These are phyloP conservation scores for Ypsolopha scabrella DNA, from an alignment of 2,888 invertebrate species.

Conservation along the genomic window DNA sequence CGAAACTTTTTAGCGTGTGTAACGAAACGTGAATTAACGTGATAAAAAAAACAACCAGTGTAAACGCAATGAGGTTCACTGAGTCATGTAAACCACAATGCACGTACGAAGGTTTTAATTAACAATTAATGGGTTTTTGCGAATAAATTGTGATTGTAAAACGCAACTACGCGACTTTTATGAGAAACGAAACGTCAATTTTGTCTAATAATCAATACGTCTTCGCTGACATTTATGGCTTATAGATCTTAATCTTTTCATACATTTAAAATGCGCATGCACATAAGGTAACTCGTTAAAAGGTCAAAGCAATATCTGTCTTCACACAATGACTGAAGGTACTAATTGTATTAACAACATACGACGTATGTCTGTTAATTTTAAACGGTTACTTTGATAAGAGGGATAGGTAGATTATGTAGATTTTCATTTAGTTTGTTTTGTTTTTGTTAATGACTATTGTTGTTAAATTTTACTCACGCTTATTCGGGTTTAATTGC, in stretches of 20 bases:
- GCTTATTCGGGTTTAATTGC: neutral
- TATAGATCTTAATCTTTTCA: slow-evolving; percentile 31
- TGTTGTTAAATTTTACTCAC: slow-evolving; percentile 4
- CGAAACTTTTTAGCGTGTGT: slow-evolving; percentile 1
- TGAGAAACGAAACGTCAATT: slow-evolving; percentile 1
- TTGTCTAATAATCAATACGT: slow-evolving; percentile 30
- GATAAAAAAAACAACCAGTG: neutral
- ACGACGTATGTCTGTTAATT: slow-evolving; percentile 8
- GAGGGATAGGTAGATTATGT: slow-evolving; percentile 7
- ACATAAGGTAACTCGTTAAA: slow-evolving; percentile 9
- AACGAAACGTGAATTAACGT: neutral
- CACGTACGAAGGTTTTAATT: too few species aligned
- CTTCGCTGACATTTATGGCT: slow-evolving; percentile 33
- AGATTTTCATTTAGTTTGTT: slow-evolving; percentile 7
- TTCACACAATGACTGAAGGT: slow-evolving; percentile 11
- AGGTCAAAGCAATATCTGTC: slow-evolving; percentile 13
- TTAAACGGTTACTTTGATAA: slow-evolving; percentile 6
- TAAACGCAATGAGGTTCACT: too few species aligned
- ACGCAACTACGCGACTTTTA: neutral
- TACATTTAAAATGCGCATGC: slow-evolving; percentile 32
- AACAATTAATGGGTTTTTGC: too few species aligned
- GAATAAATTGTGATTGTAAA: too few species aligned
- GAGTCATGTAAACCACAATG: too few species aligned
- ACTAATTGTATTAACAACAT: slow-evolving; percentile 12
- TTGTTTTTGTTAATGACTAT: slow-evolving; percentile 7